Conservation (phyloP, 2,113 vertebrate species). For the Macaca nemestrina region DNA sequence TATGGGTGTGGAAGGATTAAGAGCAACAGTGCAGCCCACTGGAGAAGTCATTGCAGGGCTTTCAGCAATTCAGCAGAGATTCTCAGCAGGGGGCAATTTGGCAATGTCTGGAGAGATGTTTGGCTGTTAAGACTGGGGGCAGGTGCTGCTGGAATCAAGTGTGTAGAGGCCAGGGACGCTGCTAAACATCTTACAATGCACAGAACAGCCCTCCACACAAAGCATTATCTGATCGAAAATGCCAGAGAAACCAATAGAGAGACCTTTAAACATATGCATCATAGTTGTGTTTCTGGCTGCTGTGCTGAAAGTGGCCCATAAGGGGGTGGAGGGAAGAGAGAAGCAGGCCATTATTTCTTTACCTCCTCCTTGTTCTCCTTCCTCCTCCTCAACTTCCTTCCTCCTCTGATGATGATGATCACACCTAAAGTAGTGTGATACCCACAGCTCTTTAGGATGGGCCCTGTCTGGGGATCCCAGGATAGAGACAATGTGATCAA, state of each 20-base stretch:
- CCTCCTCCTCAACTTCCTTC: fast-evolving
- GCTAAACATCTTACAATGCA: fast-evolving
- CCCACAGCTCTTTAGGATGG: neutral
- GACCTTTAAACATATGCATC: fast-evolving
- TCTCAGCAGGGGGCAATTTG: neutral
- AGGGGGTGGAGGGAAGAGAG: neutral
- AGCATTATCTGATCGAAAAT: neutral
- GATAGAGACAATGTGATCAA: neutral
- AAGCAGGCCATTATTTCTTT: neutral
- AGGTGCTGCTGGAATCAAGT: neutral
- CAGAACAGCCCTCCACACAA: neutral
- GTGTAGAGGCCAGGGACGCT: neutral
- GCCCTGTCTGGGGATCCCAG: neutral
- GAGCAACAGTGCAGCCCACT: fast-evolving
- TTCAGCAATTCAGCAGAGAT: too few species aligned
- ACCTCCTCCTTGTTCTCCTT: neutral
- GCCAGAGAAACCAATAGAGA: neutral
- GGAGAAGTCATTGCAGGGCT: fast-evolving
- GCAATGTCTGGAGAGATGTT: neutral
- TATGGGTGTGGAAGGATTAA: fast-evolving
- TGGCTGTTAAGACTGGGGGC: neutral
- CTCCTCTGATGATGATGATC: neutral
- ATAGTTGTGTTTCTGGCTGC: neutral
- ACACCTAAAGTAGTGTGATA: neutral
- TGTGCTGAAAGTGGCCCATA: neutral